Evolutionary conservation across 2,797 vertebrate species (phyloP).

Genomic region (Typhlichthys subterraneus): DNA sequence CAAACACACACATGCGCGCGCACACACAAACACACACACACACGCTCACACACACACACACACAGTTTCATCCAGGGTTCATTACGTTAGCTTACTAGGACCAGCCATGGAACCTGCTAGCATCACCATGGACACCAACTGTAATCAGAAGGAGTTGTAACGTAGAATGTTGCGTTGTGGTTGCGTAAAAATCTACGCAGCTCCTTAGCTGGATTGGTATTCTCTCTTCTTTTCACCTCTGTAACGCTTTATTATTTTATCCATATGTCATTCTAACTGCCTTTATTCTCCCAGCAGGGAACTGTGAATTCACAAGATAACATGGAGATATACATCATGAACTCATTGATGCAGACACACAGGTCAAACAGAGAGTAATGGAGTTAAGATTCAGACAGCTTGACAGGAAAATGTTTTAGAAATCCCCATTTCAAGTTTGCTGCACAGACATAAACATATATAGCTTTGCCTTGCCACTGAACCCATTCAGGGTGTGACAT

Average conservation of each 20-base stretch:
- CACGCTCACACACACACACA: not conserved
- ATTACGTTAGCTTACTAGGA: too few species aligned
- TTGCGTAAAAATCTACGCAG: not conserved
- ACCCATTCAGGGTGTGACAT: too few species aligned
- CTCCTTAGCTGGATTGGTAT: constrained; percentile 47
- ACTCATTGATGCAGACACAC: too few species aligned
- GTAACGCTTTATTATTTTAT: constrained; percentile 23
- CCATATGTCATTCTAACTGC: not conserved
- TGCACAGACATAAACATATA: too few species aligned
- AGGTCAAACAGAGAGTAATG: not conserved
- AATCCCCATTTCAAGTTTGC: too few species aligned
- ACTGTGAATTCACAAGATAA: constrained; percentile 17
- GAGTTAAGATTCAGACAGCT: constrained; percentile 17
- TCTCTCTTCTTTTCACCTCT: constrained; percentile 31
- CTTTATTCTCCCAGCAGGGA: constrained; percentile 8
- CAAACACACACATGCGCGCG: constrained; percentile 3
- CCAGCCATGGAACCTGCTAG: too few species aligned
- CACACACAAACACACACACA: constrained; percentile 7
- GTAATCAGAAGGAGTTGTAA: too few species aligned
- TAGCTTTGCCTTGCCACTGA: too few species aligned
- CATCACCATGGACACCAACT: too few species aligned
- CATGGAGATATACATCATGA: not conserved
- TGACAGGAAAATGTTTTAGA: not conserved
- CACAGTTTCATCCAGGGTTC: not conserved
- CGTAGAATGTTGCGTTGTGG: too few species aligned